These are phyloP conservation scores for Drosophila eohydei DNA, from an alignment of 2,888 invertebrate species.

Conservation along the genomic window DNA sequence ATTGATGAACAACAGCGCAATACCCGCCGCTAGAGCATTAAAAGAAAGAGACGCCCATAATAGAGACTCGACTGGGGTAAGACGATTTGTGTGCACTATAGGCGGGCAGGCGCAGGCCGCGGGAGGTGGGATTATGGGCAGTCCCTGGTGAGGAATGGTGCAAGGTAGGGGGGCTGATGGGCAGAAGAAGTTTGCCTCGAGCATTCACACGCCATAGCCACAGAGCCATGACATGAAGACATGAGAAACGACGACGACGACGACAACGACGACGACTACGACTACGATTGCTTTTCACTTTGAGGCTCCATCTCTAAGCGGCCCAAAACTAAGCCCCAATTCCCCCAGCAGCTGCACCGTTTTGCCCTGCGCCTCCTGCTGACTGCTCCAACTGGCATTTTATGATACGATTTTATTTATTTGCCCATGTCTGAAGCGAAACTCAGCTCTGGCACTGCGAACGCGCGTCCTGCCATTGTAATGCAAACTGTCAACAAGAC, in stretches of 20 bases:
- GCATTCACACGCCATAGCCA: conserved; percentile 80
- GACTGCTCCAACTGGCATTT: conserved; percentile 59
- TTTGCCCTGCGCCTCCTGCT: conserved; percentile 13
- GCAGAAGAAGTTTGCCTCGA: conserved; percentile 67
- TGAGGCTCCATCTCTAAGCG: conserved; percentile 40
- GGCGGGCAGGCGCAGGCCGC: background rate
- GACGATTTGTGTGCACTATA: conserved; percentile 60
- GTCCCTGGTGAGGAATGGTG: background rate
- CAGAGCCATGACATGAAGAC: conserved; percentile 67
- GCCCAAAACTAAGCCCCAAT: conserved; percentile 25
- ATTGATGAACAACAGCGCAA: background rate
- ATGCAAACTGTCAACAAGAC: conserved; percentile 78
- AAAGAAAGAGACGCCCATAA: conserved; percentile 44
- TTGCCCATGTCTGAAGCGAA: conserved; percentile 57
- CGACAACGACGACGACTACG: conserved; percentile 32
- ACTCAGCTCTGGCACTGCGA: conserved; percentile 27
- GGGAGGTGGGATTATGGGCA: background rate
- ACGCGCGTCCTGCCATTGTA: conserved; percentile 73
- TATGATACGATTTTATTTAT: conserved; percentile 79
- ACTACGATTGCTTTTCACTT: conserved; percentile 74
- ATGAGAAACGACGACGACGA: conserved; percentile 50
- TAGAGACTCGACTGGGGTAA: conserved; percentile 67
- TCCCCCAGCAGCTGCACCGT: background rate
- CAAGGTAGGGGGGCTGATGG: conserved; percentile 20
- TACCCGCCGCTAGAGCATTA: conserved; percentile 2